A percentile compares a stretch with the other conserved stretches of the same genome.
Evolutionary conservation across 2,113 vertebrate species (phyloP).

Genomic region (Ophthalmolycus amberensis): DNA sequence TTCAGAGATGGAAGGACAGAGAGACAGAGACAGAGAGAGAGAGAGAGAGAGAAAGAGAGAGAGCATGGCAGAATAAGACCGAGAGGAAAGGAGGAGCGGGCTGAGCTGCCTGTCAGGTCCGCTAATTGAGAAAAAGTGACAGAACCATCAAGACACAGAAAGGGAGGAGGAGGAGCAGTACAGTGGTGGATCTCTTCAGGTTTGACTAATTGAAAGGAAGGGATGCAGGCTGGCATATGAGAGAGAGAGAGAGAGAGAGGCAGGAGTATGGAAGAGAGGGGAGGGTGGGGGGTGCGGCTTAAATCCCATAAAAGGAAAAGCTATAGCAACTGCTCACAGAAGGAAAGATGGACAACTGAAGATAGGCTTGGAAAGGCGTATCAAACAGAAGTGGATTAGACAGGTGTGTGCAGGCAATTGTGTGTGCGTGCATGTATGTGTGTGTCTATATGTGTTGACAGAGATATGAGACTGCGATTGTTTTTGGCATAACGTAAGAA

Average conservation of each 20-base stretch:
- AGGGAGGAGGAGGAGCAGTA: constrained; percentile 73
- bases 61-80: constrained; percentile 47
- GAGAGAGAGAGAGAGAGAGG: constrained; percentile 50
- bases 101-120: constrained; percentile 76
- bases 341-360: constrained; percentile 80
- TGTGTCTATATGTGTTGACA: constrained; percentile 65
- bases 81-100: constrained; percentile 71
- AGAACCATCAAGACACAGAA: constrained; percentile 73
- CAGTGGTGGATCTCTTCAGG: constrained; percentile 73
- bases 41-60: constrained; percentile 43
- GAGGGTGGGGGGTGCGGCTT: constrained; percentile 47
- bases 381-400: constrained; percentile 78
- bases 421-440: constrained; percentile 30
- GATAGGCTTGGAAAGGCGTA: constrained; percentile 75
- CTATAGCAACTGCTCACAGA: constrained; percentile 60
- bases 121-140: constrained; percentile 84
- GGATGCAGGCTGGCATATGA: constrained; percentile 72
- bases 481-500: constrained; percentile 71
- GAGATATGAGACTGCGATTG: constrained; percentile 71
- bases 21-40: constrained; percentile 29
- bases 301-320: constrained; percentile 74
- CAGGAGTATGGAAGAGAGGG: constrained; percentile 38
- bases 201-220: constrained; percentile 85
- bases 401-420: constrained; percentile 65
- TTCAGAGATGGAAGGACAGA: constrained; percentile 29